Evolutionary conservation across 2,113 vertebrate species (phyloP).

Genomic region (Pogonocichla stellata): DNA sequence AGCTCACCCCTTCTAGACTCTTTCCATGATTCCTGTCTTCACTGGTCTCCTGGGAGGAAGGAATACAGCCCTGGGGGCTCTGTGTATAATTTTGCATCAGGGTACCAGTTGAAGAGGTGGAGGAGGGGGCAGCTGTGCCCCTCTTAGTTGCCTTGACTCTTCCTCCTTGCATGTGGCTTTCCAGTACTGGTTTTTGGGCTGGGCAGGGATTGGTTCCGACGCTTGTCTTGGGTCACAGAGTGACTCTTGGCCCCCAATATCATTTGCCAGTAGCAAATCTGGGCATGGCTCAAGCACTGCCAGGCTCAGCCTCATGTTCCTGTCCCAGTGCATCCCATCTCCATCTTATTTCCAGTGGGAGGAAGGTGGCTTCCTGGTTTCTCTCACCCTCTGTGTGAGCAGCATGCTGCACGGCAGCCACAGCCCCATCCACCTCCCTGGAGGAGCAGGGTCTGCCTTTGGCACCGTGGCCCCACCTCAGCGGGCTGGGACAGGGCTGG

Average conservation of each 20-base stretch:
- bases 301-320: neutral
- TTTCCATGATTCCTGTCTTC: neutral
- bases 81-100: neutral
- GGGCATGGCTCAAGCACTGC: neutral
- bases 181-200: neutral
- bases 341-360: neutral
- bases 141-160: neutral
- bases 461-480: neutral
- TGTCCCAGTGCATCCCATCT: rapidly evolving
- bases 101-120: neutral
- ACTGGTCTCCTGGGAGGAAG: neutral
- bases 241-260: rapidly evolving
- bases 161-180: rapidly evolving
- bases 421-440: neutral
- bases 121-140: neutral
- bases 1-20: neutral
- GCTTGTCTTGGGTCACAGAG: neutral
- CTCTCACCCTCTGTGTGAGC: rapidly evolving
- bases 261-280: neutral
- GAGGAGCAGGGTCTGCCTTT: neutral
- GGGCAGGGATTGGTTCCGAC: rapidly evolving
- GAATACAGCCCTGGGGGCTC: neutral
- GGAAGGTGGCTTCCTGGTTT: neutral
- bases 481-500: neutral
- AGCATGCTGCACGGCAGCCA: rapidly evolving